Evolutionary conservation across 1,140 invertebrate species (phyloP), one percentile per base, ranked within the genome.

Genomic region (Drosophila bipectinata): DNA sequence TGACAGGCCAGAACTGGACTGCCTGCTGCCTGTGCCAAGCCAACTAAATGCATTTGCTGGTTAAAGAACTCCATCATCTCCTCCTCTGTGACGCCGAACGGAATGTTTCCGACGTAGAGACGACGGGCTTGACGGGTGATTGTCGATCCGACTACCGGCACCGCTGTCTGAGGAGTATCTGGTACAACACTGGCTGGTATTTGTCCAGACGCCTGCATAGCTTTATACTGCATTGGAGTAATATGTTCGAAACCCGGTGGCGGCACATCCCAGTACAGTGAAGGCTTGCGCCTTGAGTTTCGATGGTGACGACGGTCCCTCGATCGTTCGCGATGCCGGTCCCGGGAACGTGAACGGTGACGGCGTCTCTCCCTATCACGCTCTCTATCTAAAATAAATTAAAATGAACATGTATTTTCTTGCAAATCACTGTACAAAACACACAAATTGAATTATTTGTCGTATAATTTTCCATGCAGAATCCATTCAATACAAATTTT

Each of bases 41-140:
- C 98, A 85, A 98, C 98, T 24, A 99, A 94, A 93, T 99, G 98
- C 99, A 99, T 99, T 93, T 99, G 99, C 92, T 99, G 97, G 93
- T 99, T 99, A 94, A 99, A 99, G 92, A 99, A 99, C 89, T 99
- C 98, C 97, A 99, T 99, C 95, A 99, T 99, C 92, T 99, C 98
- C 92, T 99, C 98, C 93, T 99, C 99, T 52, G 98, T 99, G n/a
- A 99, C 98, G 67, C 99, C 99, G 93, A 99, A 99, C 57, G 99
- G 99, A 94, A 99, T 99, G 93, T 99, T 99, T 63, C 99, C 99
- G 41, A 99, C 98, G 92, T 99, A 99, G 14, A 99, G 93, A 79
- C 94, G 92, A 77, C 98, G 93, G 1, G 98, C 98, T 93, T 99
- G 99, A 68, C 99, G 94, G 8, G 99, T 99, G 59, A 99, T 99